phyloP scores from a whole-genome alignment of 2,113 vertebrate genomes.

The Macrotus californicus region DNA sequence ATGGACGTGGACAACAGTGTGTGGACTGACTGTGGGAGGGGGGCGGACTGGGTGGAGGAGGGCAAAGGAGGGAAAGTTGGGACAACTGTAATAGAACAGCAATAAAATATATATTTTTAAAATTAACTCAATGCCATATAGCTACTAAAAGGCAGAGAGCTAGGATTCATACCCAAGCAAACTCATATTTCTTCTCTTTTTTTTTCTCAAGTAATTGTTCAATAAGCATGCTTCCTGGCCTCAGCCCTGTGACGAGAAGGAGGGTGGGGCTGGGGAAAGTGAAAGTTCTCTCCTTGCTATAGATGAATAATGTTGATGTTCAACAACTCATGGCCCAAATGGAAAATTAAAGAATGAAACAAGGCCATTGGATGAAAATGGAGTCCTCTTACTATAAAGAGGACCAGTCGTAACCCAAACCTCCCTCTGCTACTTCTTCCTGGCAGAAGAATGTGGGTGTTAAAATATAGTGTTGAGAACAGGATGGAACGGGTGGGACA shows the following conservation, averaged over 20 bases:
- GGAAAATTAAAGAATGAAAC: not conserved
- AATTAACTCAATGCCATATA: not conserved
- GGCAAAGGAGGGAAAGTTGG: too few species aligned
- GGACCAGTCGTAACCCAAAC: not conserved
- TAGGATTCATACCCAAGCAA: not conserved
- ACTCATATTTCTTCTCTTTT: not conserved
- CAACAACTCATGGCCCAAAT: not conserved
- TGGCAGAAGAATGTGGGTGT: not conserved
- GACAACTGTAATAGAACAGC: too few species aligned
- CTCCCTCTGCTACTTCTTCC: not conserved
- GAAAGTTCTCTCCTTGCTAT: not conserved
- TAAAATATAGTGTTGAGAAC: not conserved
- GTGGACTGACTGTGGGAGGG: too few species aligned
- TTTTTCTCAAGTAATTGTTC: not conserved
- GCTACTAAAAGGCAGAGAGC: not conserved
- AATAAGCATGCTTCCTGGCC: not conserved
- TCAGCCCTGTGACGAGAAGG: not conserved
- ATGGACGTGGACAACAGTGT: too few species aligned
- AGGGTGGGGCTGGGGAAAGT: not conserved
- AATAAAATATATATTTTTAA: too few species aligned
- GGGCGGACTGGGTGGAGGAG: too few species aligned
- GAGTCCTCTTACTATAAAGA: not conserved
- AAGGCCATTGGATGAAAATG: not conserved
- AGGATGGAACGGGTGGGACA: not conserved
- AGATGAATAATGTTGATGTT: not conserved